Base-by-base conservation (phyloP, 92 coral and sea anemone genomes). In the Chrysogorgia sp. region DNA sequence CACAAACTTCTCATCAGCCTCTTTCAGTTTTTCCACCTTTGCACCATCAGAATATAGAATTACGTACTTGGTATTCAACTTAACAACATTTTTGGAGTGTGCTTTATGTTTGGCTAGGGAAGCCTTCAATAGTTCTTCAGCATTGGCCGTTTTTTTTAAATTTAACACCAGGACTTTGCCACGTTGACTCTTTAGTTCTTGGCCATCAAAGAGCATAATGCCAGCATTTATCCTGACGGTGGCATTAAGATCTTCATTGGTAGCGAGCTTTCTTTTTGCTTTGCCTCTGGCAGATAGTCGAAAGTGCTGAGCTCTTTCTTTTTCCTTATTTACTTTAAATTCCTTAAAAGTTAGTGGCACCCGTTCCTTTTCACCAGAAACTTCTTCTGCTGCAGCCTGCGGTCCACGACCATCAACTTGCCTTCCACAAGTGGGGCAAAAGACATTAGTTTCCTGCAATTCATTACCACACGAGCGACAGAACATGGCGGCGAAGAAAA, bases 1-100 rank as follows among this genome's bases (percentile, higher is more conserved):
- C 29, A 81, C 60, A 71, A 81, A 81, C 47, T 70, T 59, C 37
- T 71, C 74, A 60, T 81, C 80, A 20, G 72, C 50, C 55, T 81
- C 69, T 71, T 71, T 71, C 26, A 81, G 85, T 26, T 81, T 68
- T n/a, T 67, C 79, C 43, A 81, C 79, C 49, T 58, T 81, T 40
- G 85, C 50, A 30, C 79, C 79, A 71, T 81, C 80, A 7, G 74
- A 60, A 60, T 47, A 81, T 52, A 81, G 62, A 15, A 81, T 57
- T 14, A 56, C 61, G 35, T 81, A 81, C 30, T 70, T 60, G 41
- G 71, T 55, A 57, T 58, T 68, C 22, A 40, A 40, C 40, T 81
- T 81, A 45, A 71, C 48, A 23, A 81, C 35, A 41, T 71, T 47
- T 40, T 81, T 70, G 33, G 79, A 81, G 70, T 58, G 85, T 69